phyloP scores from a whole-genome alignment of 2,888 invertebrate genomes.

The Hermaeophaga mercurialis region DNA sequence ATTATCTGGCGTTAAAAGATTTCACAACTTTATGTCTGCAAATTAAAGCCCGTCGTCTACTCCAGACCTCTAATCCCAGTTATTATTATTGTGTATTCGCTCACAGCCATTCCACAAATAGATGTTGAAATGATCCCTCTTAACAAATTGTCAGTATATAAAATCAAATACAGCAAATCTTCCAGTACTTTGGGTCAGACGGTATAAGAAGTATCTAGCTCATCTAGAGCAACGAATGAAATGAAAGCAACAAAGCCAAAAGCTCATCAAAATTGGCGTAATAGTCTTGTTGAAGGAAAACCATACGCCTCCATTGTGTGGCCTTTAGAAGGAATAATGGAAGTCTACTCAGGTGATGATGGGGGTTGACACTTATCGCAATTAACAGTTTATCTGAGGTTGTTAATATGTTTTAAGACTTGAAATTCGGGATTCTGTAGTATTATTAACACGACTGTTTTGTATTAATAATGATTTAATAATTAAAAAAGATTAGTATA shows the following conservation, averaged over 20 bases:
- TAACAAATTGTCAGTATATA: conserved; percentile 20
- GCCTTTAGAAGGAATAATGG: conserved; percentile 5
- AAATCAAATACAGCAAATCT: conserved; percentile 9
- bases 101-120: not conserved
- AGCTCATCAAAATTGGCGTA: not conserved
- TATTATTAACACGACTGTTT: too few species aligned
- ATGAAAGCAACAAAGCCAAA: conserved; percentile 1
- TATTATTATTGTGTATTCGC: not conserved
- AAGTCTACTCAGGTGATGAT: conserved; percentile 3
- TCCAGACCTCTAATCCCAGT: not conserved
- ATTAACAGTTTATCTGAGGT: too few species aligned
- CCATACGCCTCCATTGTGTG: not conserved
- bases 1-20: not conserved
- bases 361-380: too few species aligned
- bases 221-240: conserved; percentile 16
- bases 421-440: too few species aligned
- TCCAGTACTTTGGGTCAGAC: conserved; percentile 19
- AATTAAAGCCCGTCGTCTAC: not conserved
- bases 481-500: too few species aligned
- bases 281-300: not conserved
- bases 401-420: too few species aligned
- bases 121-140: conserved; percentile 4
- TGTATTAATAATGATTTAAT: too few species aligned
- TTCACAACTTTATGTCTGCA: not conserved
- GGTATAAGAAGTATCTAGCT: conserved; percentile 16